Evolutionary conservation across 2,888 invertebrate genomes (phyloP), one percentile per base, ranked within the genome.

Genomic region (Tiphia femorata): DNA sequence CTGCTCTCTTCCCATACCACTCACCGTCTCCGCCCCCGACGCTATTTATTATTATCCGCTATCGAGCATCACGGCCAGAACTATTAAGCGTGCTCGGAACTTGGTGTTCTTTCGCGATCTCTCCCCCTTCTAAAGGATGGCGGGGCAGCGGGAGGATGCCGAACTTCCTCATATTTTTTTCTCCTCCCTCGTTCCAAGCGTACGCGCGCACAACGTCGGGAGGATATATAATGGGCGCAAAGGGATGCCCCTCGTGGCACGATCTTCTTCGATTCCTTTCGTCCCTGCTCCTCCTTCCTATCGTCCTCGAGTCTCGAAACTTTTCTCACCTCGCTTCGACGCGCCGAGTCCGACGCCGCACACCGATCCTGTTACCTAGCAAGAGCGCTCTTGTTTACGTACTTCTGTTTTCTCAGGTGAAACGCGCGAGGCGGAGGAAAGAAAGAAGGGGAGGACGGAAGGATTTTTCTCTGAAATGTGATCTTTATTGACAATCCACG

Each of bases 21-120:
- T n/a, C 12, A 2, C 10, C 21, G 6, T 14, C 33, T 25, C 23
- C 38, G 14, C 23, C 43, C 16, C 10, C 8, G 6, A 29, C 58
- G 71, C 70, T 79, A 80, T 79, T 79, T 79, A 79, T 79, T 79
- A 79, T 79, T 77, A 78, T 77, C 70, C 66, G 67, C 62, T 76
- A 76, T 75, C 76, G 75, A 58, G 49, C 51, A 51, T 57, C 56
- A 58, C 58, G 58, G 47, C 53, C 53, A 49, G 59, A 61, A 49
- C 62, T 65, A 69, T 69, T 72, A 72, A 70, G 52, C 58, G n/a
- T 49, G 37, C 41, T 51, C 46, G 47, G 35, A 67, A 71, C 64
- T 69, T 71, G 56, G 59, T 62, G 58, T 71, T 60, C 68, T 65
- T 67, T 72, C 51, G n/a, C n/a, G 60, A 62, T 60, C 62, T 21